Evolutionary conservation across 2,113 vertebrate species (phyloP).

Genomic region (Isichthys henryi): DNA sequence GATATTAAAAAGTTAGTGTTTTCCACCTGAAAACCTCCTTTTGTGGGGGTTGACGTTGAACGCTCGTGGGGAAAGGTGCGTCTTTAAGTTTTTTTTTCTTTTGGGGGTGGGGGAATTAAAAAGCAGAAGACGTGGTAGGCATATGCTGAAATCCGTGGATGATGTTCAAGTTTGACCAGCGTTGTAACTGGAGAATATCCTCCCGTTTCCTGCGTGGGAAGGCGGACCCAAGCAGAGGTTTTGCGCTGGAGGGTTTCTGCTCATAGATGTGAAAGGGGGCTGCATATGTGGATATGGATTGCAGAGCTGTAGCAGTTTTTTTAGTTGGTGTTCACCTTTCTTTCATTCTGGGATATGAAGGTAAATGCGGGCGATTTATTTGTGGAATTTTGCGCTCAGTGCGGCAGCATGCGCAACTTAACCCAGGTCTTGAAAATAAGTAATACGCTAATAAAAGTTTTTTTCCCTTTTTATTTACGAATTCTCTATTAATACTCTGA

Average conservation of each 20-base stretch:
- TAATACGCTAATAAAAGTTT: neutral
- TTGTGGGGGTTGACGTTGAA: neutral
- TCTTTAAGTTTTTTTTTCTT: neutral
- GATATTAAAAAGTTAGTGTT: neutral
- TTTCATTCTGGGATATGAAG: slow-evolving; percentile 56
- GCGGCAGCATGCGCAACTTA: neutral
- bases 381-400: neutral
- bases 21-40: neutral
- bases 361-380: slow-evolving; percentile 41
- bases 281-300: slow-evolving; percentile 51
- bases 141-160: neutral
- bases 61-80: neutral
- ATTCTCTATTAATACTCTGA: neutral
- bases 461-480: neutral
- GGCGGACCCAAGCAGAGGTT: slow-evolving; percentile 57
- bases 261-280: slow-evolving; percentile 36
- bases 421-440: neutral
- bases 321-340: slow-evolving; percentile 51
- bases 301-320: slow-evolving; percentile 45
- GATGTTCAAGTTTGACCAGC: slow-evolving; percentile 13
- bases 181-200: slow-evolving; percentile 42
- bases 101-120: neutral
- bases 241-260: slow-evolving; percentile 52
- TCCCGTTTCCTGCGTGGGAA: slow-evolving; percentile 54
- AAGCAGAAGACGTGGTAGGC: neutral